Base-by-base conservation (phyloP, 2,113 vertebrate genomes). In the Butorides virescens region DNA sequence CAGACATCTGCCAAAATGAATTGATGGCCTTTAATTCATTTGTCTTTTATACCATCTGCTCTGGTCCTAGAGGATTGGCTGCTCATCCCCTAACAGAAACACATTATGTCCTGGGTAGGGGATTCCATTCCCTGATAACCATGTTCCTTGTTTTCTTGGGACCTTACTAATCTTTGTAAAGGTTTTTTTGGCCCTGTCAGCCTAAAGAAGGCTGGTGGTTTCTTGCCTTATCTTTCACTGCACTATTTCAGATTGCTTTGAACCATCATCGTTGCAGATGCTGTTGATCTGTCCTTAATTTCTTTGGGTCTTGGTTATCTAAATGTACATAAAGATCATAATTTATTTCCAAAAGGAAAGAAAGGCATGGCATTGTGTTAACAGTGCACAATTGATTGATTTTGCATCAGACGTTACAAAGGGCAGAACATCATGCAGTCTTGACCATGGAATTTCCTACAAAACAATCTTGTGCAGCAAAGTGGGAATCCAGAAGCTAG, bases 191-290 rank as follows among this genome's bases (percentile, higher is more conserved):
- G 21, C 21, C 36, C 15, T 39, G 23, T 34, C 27, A 68, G 5
- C 25, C 44, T 78, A 29, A 50, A 72, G 62, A 53, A 66, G 26
- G 27, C 9, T 47, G 29, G 5, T 61, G 14, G 16, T 36, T 75
- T 86, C 37, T 32, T 75, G 27, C 36, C 12, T 39, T 70, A 17
- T 53, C 13, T 70, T 65, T 77, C 46, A 49, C 21, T 89, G 14
- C 12, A 10, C 25, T 49, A 5, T 92, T 91, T 91, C 46, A 73
- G 39, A 36, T 52, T 76, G 50, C 15, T 90, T 89, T 85, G 22
- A 13, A 29, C 16, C 2, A 1, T 68, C 17, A 7, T 39, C 0
- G 0, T 30, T 92, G 56, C 25, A 79, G 75, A 27, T 78, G 32
- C 42, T 65, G 27, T 50, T 92, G 11, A 2, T 50, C 29, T 78